Conservation (phyloP, 2,113 vertebrate species). For the Nyctibius bracteatus region DNA sequence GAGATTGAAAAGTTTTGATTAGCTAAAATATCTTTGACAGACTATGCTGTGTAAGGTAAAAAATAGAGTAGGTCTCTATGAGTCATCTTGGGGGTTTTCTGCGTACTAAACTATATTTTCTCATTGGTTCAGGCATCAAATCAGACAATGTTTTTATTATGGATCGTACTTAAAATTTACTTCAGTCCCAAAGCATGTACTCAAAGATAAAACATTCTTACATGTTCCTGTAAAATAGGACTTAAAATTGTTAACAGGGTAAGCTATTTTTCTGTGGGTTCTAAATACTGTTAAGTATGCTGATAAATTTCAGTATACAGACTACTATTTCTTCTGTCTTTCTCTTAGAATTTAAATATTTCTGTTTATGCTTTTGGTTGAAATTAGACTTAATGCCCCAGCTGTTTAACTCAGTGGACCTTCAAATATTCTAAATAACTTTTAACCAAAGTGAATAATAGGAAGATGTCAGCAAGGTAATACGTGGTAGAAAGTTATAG, state of each 20-base stretch:
- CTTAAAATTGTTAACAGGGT: not conserved
- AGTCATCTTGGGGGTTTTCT: not conserved
- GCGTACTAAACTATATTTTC: not conserved
- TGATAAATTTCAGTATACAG: not conserved
- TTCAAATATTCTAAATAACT: not conserved
- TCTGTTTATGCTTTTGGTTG: not conserved
- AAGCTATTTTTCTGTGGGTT: not conserved
- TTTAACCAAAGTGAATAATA: not conserved
- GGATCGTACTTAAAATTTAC: not conserved
- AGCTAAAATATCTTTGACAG: not conserved
- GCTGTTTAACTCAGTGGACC: not conserved
- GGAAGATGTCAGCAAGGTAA: not conserved
- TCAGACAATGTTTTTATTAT: not conserved
- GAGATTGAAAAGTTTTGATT: not conserved
- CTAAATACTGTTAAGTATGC: not conserved
- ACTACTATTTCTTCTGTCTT: not conserved
- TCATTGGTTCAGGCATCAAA: not conserved
- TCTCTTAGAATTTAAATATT: not conserved
- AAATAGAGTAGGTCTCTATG: not conserved
- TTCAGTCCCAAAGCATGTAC: not conserved
- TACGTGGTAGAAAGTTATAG: not conserved
- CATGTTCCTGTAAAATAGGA: not conserved
- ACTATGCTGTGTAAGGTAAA: not conserved
- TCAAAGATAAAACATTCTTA: not conserved
- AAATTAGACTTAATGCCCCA: not conserved